These are phyloP conservation scores for Crepidodera aurea DNA, from an alignment of 2,888 invertebrate genomes.

Conservation along the genomic window DNA sequence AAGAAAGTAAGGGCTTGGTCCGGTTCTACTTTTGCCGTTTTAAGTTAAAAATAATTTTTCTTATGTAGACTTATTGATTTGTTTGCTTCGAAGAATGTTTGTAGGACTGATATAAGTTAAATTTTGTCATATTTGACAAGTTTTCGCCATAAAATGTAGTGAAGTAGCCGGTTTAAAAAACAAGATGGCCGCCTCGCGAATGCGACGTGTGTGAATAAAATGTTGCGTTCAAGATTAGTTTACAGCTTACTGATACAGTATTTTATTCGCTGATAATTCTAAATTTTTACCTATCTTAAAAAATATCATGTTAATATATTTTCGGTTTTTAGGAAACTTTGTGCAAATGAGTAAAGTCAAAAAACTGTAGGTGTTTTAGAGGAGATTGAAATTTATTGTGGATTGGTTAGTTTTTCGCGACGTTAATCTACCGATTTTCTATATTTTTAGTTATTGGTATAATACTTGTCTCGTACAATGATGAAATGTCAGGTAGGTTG, in stretches of 20 bases:
- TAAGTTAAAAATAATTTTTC: neutral
- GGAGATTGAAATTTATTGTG: neutral
- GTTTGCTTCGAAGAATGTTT: neutral
- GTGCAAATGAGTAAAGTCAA: neutral
- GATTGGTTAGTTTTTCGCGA: neutral
- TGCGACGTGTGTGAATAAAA: constrained; percentile 55
- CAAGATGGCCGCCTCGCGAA: constrained; percentile 57
- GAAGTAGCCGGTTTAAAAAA: constrained; percentile 50
- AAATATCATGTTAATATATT: too few species aligned
- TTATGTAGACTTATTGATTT: neutral
- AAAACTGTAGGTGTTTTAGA: neutral
- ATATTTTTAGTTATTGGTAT: neutral
- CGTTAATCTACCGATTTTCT: neutral
- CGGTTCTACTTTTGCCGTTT: constrained; percentile 12
- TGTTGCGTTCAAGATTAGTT: constrained; percentile 14
- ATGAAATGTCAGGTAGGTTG: constrained; percentile 28
- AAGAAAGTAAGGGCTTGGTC: constrained; percentile 48
- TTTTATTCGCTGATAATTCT: constrained; percentile 18
- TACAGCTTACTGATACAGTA: constrained; percentile 20
- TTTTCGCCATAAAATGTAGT: constrained; percentile 31
- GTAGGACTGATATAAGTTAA: neutral
- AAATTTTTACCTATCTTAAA: neutral
- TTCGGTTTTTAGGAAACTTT: too few species aligned
- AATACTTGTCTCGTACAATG: neutral
- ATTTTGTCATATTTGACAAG: constrained; percentile 32